These are phyloP conservation scores for Ophioninae sp. DNA, from an alignment of 2,888 invertebrate genomes.

Conservation along the genomic window DNA sequence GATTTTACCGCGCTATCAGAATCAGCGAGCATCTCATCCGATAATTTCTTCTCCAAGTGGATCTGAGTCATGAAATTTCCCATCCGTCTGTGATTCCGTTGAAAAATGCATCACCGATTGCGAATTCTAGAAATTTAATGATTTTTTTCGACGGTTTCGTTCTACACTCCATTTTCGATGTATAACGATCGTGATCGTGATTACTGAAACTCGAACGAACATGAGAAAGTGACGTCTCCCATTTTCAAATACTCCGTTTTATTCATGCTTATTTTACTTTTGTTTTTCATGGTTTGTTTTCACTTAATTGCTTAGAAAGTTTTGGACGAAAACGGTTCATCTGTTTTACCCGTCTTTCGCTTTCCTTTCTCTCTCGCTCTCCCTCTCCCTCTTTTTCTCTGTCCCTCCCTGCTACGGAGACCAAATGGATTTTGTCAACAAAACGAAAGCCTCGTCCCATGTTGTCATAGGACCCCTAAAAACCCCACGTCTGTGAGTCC, in stretches of 20 bases:
- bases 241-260: background rate
- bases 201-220: background rate
- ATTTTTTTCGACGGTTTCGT: background rate
- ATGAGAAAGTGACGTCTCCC: background rate
- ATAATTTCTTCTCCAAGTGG: slow-evolving; percentile 21
- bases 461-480: slow-evolving; percentile 24
- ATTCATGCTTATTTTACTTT: background rate
- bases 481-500: background rate
- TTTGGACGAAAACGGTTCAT: background rate
- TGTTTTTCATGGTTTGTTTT: slow-evolving; percentile 10
- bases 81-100: background rate
- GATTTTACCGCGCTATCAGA: slow-evolving; percentile 19
- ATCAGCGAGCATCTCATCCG: slow-evolving; percentile 20
- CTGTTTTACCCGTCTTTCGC: background rate
- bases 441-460: slow-evolving; percentile 47
- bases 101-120: background rate
- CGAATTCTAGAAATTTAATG: background rate
- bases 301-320: background rate
- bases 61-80: slow-evolving; percentile 4
- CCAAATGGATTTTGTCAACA: slow-evolving; percentile 8
- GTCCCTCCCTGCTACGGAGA: background rate
- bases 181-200: background rate
- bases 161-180: slow-evolving; percentile 21
- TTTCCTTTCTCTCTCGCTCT: background rate
- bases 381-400: background rate